Percentiles rank a stretch among this genome's conserved stretches.
Conservation (phyloP, 2,797 vertebrate species). For the Danio tinwini region DNA sequence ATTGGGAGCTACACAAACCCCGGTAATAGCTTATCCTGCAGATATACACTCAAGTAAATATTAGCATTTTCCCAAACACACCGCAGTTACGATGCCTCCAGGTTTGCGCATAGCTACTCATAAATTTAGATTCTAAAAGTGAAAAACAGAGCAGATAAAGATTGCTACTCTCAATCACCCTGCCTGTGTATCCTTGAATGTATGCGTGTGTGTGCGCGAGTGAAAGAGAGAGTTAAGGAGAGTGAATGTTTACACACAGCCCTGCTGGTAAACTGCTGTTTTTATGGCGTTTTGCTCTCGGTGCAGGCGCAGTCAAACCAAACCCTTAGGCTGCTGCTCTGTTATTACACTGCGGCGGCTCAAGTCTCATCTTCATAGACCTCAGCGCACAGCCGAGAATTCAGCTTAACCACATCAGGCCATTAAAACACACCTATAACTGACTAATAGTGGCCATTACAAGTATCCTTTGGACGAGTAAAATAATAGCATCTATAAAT, state of each 20-base stretch:
- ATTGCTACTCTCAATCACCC: slow-evolving; percentile 38
- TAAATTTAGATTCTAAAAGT: slow-evolving; percentile 27
- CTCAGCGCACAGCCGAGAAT: slow-evolving; percentile 15
- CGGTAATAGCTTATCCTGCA: slow-evolving; percentile 17
- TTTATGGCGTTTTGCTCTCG: slow-evolving; percentile 39
- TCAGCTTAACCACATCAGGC: slow-evolving; percentile 47
- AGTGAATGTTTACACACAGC: slow-evolving; percentile 53
- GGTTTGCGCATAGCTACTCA: slow-evolving; percentile 36
- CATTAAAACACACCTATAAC: slow-evolving; percentile 48
- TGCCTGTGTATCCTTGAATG: not conserved
- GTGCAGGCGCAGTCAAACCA: slow-evolving; percentile 37
- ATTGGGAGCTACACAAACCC: not conserved
- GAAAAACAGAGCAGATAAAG: slow-evolving; percentile 25
- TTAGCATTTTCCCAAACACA: slow-evolving; percentile 36
- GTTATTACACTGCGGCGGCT: slow-evolving; percentile 46
- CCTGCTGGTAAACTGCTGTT: slow-evolving; percentile 50
- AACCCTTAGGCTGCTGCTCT: slow-evolving; percentile 33
- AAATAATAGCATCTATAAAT: slow-evolving; percentile 48
- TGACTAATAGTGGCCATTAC: slow-evolving; percentile 49
- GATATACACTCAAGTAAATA: slow-evolving; percentile 48
- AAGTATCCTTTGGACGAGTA: slow-evolving; percentile 43
- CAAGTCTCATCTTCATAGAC: slow-evolving; percentile 21
- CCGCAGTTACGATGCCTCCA: slow-evolving; percentile 35
- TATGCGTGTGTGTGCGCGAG: slow-evolving; percentile 31
- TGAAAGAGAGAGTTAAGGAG: slow-evolving; percentile 11